Evolutionary conservation across 2,888 invertebrate genomes (phyloP), one percentile per base, ranked within the genome.

Genomic region (Leptopilina syphax): DNA sequence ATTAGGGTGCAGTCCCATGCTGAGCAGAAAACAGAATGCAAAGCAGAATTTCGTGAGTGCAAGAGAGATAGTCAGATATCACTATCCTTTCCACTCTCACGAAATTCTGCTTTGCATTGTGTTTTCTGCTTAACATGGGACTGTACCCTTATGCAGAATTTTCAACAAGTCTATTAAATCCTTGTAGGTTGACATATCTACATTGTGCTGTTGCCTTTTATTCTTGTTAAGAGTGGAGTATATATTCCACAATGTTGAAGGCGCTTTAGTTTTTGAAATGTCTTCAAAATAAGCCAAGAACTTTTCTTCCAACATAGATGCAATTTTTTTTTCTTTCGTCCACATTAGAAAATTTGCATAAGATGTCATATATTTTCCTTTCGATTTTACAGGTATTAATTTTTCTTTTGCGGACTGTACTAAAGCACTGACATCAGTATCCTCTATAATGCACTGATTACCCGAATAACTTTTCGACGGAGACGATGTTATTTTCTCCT

Each of bases 171-270:
- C 82, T 13, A 65, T 76, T 68, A 87, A 76, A 63, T 80, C 80
- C 24, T 76, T 77, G 77, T 83, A 88, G 8, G 73, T 77, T 8
- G 78, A 80, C 10, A 87, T 83, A 57, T 86, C 77, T 13, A 87
- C 27, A 68, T 83, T 83, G 27, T 86, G 65, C 44, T 84, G 79
- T 13, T 78, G 66, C 7, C 77, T 65, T 3, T 86, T 60, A n/a
- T 84, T 84, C 34, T 80, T 84, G 80, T 84, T 85, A 12, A 87
- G 63, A 86, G 87, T 87, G 7, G 87, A 86, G 77, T 81, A 86
- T 12, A 47, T 70, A 13, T 86, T 65, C 86, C 85, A 88, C 65
- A 86, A 81, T 27, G 85, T 83, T 6, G 87, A 80, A n/a, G 88
- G 82, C 76, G 84, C 83, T n/a, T 80, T 84, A 66, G 81, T 83